phyloP scores from a whole-genome alignment of 2,113 vertebrate species.

The Gadus chalcogrammus region DNA sequence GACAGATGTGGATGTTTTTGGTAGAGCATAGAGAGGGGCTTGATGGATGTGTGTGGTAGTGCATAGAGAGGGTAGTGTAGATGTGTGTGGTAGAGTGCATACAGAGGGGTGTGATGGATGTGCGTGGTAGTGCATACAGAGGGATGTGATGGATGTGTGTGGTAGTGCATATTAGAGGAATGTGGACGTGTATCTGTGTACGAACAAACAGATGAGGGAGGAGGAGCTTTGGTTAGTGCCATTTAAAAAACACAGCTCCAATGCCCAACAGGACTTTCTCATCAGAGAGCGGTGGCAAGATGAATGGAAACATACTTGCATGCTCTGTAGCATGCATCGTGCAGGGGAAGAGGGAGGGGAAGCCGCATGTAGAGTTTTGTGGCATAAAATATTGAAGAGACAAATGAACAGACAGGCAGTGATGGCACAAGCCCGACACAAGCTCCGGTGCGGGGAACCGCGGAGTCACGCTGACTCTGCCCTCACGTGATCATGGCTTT shows the following conservation, averaged over 20 bases:
- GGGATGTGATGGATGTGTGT: background rate
- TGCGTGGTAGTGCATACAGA: background rate
- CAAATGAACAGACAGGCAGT: conserved; percentile 40
- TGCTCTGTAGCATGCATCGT: conserved; percentile 5
- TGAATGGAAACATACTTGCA: conserved; percentile 46
- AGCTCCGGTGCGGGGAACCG: background rate
- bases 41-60: no score
- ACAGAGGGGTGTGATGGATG: background rate
- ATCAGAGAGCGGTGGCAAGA: conserved; percentile 61
- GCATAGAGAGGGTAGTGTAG: background rate
- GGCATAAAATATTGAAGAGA: conserved; percentile 56
- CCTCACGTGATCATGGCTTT: background rate
- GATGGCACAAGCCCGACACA: conserved; percentile 2
- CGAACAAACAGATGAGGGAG: background rate
- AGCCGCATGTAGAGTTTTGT: conserved; percentile 28
- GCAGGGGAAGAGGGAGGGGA: conserved; percentile 23
- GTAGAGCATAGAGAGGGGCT: no score
- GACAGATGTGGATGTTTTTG: background rate
- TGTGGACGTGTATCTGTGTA: conserved; percentile 3
- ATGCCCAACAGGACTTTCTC: conserved; percentile 66
- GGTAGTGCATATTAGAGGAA: no score
- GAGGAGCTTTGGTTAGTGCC: background rate
- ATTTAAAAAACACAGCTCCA: conserved; percentile 37
- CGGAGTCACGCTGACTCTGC: background rate
- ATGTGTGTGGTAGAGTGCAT: background rate